Conservation (phyloP, 2,113 vertebrate genomes). For the Odocoileus virginianus region DNA sequence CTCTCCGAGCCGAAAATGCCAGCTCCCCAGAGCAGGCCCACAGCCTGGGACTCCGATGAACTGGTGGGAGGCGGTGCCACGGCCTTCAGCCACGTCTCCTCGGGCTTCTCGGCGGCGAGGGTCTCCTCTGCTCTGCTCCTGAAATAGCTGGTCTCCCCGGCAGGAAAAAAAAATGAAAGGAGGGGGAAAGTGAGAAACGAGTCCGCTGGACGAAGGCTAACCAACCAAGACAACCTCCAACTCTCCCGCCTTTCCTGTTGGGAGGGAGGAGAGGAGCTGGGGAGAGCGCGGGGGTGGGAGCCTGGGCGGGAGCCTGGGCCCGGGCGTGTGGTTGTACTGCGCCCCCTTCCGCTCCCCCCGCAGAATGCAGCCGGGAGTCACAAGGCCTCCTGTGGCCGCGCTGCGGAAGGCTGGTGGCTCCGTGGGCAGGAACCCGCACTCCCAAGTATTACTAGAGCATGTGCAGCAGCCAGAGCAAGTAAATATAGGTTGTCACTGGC, state of each 20-base stretch:
- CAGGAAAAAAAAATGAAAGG: neutral
- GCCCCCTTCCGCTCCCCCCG: neutral
- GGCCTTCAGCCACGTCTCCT: neutral
- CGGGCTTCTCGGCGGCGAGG: neutral
- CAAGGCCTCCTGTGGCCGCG: neutral
- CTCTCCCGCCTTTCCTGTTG: neutral
- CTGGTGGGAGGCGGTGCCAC: neutral
- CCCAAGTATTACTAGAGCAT: neutral
- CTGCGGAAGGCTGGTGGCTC: neutral
- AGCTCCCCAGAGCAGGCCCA: constrained; percentile 11
- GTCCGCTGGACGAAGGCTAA: neutral
- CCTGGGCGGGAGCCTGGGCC: neutral
- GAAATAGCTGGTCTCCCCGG: neutral
- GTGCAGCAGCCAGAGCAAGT: neutral
- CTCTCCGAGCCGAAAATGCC: constrained; percentile 66
- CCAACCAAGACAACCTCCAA: neutral
- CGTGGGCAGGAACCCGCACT: neutral
- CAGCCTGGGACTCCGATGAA: neutral
- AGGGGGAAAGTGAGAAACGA: neutral
- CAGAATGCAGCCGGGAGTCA: neutral
- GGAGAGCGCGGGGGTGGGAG: neutral
- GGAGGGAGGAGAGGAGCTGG: neutral
- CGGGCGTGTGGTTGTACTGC: neutral
- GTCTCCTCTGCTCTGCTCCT: neutral
- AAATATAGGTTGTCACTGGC: neutral